Percentiles rank a stretch among this genome's conserved stretches.
Conservation (phyloP, 2,888 invertebrate species). For the Agrotis ipsilon region DNA sequence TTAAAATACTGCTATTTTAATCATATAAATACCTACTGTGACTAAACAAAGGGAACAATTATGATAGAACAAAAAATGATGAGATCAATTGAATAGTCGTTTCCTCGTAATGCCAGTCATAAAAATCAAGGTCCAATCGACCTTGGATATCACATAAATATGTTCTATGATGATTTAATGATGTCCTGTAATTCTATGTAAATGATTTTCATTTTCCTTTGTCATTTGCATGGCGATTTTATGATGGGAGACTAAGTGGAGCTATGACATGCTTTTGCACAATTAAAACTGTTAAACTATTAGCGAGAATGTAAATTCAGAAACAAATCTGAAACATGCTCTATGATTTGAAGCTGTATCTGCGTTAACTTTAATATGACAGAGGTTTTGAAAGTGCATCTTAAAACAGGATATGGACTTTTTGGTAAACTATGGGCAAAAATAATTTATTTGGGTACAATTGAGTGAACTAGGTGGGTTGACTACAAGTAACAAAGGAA, state of each 20-base stretch:
- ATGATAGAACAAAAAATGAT: slow-evolving; percentile 54
- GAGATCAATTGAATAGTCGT: slow-evolving; percentile 51
- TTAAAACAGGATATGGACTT: too few relatives aligned
- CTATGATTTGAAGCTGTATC: too few relatives aligned
- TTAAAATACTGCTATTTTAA: too few relatives aligned
- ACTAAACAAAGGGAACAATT: slow-evolving; percentile 45
- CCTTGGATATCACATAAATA: slow-evolving; percentile 43
- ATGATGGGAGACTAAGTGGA: slow-evolving; percentile 5
- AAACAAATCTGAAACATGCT: neutral
- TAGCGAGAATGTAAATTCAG: too few relatives aligned
- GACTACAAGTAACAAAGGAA: too few relatives aligned
- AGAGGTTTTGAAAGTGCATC: too few relatives aligned
- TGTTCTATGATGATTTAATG: slow-evolving; percentile 30
- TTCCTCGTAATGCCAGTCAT: slow-evolving; percentile 64
- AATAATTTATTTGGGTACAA: too few relatives aligned
- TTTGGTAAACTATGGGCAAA: too few relatives aligned
- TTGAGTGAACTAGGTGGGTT: too few relatives aligned
- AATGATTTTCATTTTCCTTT: slow-evolving; percentile 41
- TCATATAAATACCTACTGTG: neutral
- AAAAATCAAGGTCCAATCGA: slow-evolving; percentile 59
- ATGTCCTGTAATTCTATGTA: slow-evolving; percentile 24
- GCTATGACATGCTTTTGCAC: neutral
- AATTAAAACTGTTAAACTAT: neutral
- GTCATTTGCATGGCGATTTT: slow-evolving; percentile 12
- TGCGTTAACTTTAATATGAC: too few relatives aligned